phyloP scores from a whole-genome alignment of 2,888 invertebrate species.

The Drosophila gaucha region DNA sequence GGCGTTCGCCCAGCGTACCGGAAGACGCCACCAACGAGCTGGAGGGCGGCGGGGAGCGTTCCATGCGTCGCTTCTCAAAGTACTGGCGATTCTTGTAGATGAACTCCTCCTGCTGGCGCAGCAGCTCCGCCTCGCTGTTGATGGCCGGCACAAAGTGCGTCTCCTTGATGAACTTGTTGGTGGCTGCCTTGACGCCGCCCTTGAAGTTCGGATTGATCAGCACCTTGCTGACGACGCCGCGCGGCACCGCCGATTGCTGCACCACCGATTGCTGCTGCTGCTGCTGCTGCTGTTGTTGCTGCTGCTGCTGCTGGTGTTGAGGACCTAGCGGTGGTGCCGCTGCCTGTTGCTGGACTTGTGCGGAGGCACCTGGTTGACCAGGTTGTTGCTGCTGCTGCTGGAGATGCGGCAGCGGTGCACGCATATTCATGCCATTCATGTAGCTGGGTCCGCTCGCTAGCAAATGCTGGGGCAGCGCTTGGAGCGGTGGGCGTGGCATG shows the following conservation, averaged over 20 bases:
- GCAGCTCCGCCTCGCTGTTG: slow-evolving; percentile 83
- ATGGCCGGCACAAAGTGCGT: slow-evolving; percentile 84
- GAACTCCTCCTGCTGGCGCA: slow-evolving; percentile 85
- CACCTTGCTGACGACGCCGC: slow-evolving; percentile 71
- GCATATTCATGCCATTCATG: slow-evolving; percentile 69
- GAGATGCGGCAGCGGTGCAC: slow-evolving; percentile 61
- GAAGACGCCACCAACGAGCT: slow-evolving; percentile 28
- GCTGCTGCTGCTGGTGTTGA: slow-evolving; percentile 27
- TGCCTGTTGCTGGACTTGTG: slow-evolving; percentile 38
- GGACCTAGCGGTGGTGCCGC: not conserved
- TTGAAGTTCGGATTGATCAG: slow-evolving; percentile 85
- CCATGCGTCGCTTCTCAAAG: slow-evolving; percentile 84
- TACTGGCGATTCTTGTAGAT: slow-evolving; percentile 84
- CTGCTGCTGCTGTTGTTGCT: slow-evolving; percentile 10
- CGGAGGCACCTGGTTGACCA: slow-evolving; percentile 20
- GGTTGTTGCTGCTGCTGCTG: slow-evolving; percentile 56
- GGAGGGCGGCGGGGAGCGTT: slow-evolving; percentile 80
- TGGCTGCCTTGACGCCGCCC: slow-evolving; percentile 85
- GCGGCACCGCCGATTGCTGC: slow-evolving; percentile 46
- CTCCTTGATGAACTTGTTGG: slow-evolving; percentile 84
- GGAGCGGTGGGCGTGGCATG: slow-evolving; percentile 86
- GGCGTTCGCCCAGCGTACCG: slow-evolving; percentile 27
- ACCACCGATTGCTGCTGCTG: slow-evolving; percentile 22
- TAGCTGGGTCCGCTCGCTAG: slow-evolving; percentile 59
- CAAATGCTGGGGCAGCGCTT: slow-evolving; percentile 66